Base-by-base conservation (phyloP, 2,797 vertebrate species). In the Melanotaenia boesemani region DNA sequence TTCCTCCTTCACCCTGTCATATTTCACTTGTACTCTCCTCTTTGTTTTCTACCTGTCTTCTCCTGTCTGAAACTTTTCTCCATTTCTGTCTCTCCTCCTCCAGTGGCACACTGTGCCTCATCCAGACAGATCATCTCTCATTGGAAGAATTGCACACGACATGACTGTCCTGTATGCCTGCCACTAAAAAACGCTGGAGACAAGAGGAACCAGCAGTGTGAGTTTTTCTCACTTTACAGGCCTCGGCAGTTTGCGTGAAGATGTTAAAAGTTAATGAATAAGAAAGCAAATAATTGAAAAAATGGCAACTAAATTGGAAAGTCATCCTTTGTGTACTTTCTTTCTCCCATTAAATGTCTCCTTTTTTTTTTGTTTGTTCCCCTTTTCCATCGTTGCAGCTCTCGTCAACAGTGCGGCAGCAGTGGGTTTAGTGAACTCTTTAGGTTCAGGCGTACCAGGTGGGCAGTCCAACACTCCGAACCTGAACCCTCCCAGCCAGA, bases 111-210 rank as follows among this genome's bases (percentile, higher is more conserved):
- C 87, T 99, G 98, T 62, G 98, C 98, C 12, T 99, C 98, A 86
- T 99, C 98, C 87, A 95, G 98, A 94, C 98, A 99, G 96, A 99
- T 99, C 92, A 99, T 99, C 94, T 99, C 98, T 28, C 98, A 99
- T 92, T 99, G 98, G 98, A 99, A 99, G 94, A 99, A 99, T 74
- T 99, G 98, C 94, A 99, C 98, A 0, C 93, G 97, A 68, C 97
- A 99, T 20, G 98, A 99, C 91, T 99, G 98, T 94, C 98, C 98
- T 65, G 98, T 99, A 9, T 99, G 98, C 89, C 94, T 99, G 78
- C 98, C 98, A 15, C 94, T 99, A 74, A 99, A 99, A 94, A 99
- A 98, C 58, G 98, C 98, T 63, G 98, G 98, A 20, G 98, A 99
- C 94, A 99, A 98, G 94, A 94, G 97, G 88, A 98, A 97, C 90